Evolutionary conservation across 2,888 invertebrate species (phyloP), one percentile per base, ranked within the genome.

Genomic region (Fragum fragum): DNA sequence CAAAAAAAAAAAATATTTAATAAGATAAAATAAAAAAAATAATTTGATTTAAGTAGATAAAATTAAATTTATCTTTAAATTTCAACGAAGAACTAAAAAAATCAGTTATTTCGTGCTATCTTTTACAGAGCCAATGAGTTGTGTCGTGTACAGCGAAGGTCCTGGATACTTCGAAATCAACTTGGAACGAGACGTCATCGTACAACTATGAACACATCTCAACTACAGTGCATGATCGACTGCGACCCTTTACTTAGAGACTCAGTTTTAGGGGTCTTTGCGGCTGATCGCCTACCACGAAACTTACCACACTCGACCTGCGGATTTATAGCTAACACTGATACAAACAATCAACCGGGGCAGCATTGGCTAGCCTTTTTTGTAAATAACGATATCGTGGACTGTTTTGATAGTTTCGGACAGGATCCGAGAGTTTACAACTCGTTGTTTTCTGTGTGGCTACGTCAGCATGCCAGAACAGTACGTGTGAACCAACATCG

Each of bases 91-190:
- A 39, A 39, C 6, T 9, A 14, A 39, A 39, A 39, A 39, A 9
- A 6, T 9, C 39, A 39, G 39, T 39, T 39, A 39, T 9, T 6
- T n/a, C 6, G 18, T 21, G n/a, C 42, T 21, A 18, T 68, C 42
- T n/a, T n/a, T 29, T 70, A 26, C 63, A 71, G 76, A 76, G 61
- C 70, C 76, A 14, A 63, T 71, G 32, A 71, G 63, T 63, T 71
- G 71, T 21, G 71, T 47, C 18, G 75, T 75, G 68, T 75, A n/a
- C n/a, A n/a, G n/a, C n/a, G n/a, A n/a, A n/a, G n/a, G n/a, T n/a
- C n/a, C n/a, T n/a, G n/a, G n/a, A 75, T 70, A 1, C 29, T 76
- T 76, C 53, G 71, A 76, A 71, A 71, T 76, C 70, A 76, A 55
- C 42, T 39, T 59, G 59, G 21, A 14, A 39, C 32, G 70, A 59